Evolutionary conservation across 2,797 vertebrate species (phyloP).

Genomic region (Acipenser transmontanus): DNA sequence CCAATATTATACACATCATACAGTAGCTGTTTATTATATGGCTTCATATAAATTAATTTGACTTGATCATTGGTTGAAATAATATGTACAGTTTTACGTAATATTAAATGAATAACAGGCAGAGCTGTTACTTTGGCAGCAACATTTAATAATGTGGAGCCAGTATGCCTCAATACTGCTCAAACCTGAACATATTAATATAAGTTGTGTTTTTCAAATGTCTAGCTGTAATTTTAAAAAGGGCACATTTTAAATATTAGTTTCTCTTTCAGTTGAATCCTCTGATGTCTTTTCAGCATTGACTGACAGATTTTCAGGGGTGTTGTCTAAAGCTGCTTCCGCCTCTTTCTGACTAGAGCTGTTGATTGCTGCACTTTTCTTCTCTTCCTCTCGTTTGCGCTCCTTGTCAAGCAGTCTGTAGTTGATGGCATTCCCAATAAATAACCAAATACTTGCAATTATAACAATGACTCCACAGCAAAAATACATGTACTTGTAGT

Average conservation of each 20-base stretch:
- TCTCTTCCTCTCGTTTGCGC: constrained; percentile 56
- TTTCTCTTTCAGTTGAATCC: constrained; percentile 77
- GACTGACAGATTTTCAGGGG: constrained; percentile 38
- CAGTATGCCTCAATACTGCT: not conserved
- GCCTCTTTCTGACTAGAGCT: constrained; percentile 43
- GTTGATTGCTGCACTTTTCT: constrained; percentile 49
- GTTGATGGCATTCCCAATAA: constrained; percentile 90
- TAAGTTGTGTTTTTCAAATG: not conserved
- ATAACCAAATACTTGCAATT: constrained; percentile 80
- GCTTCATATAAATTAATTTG: not conserved
- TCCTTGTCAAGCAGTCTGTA: constrained; percentile 84
- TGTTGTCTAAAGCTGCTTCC: constrained; percentile 46
- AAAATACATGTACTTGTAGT: constrained; percentile 90
- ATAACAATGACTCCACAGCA: constrained; percentile 79
- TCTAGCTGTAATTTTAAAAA: not conserved
- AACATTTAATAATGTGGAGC: constrained; percentile 11
- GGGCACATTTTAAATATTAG: constrained; percentile 72
- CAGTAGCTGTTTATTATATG: not conserved
- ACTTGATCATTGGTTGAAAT: not conserved
- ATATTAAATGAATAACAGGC: constrained; percentile 17
- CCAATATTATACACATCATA: no score
- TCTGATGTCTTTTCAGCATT: constrained; percentile 38
- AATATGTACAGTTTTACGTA: not conserved
- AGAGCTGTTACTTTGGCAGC: constrained; percentile 41
- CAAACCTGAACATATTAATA: not conserved